Evolutionary conservation across 1,140 invertebrate species (phyloP), one percentile per base, ranked within the genome.

Genomic region (Meteorus sp.): DNA sequence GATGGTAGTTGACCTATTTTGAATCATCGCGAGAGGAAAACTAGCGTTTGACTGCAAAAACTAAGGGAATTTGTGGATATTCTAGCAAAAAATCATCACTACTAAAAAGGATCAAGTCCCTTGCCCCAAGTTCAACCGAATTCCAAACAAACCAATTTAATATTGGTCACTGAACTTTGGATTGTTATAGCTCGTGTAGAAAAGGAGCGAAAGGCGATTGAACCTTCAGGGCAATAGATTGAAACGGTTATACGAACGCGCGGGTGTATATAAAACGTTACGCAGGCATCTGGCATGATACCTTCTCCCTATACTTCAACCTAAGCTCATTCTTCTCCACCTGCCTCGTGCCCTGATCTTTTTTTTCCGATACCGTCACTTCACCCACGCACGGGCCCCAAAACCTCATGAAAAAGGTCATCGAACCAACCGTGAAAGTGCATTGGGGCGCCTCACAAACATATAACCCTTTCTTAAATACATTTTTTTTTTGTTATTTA

Each of bases 201-300:
- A 20, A 15, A 20, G 4, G 7, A 9, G 44, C 3, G 22, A 47
- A 22, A 47, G 44, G 23, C 44, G 44, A 47, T 47, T 47, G 44
- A 47, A 47, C 44, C 69, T 64, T 64, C 60, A 69, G 65, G 60
- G 58, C n/a, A n/a, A 64, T 63, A 62, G 66, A 61, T 67, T 67
- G 62, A 54, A 35, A 19, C 52, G 47, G 41, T 61, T 63, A 29
- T 4, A 4, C 9, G 4, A 9, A 29, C 27, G 27, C 27, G 35
- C 8, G n/a, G 67, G 67, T 66, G 74, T 73, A 72, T 74, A 71
- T 75, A 75, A 73, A 70, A 69, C 66, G 67, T 71, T 73, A 75
- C 76, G 74, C 66, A 65, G 71, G 72, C 76, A 77, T 76, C 76
- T 78, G 76, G 75, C 56, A 58, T 66, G 61, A 64, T 62, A 52